These are phyloP conservation scores for Buteo buteo DNA, from an alignment of 2,113 vertebrate genomes.

Conservation along the genomic window DNA sequence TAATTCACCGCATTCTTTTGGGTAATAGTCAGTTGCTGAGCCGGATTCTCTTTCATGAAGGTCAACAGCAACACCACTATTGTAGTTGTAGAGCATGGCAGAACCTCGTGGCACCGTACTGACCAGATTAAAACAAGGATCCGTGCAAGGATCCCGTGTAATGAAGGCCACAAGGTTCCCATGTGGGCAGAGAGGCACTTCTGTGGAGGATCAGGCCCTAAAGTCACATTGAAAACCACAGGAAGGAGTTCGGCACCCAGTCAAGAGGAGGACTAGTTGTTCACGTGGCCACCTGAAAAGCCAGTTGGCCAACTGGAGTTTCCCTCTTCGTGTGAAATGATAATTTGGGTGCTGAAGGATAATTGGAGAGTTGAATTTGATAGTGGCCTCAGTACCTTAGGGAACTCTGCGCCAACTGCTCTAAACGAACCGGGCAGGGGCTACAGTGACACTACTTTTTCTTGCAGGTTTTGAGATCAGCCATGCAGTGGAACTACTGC, in stretches of 20 bases:
- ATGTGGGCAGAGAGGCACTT: not conserved
- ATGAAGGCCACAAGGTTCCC: not conserved
- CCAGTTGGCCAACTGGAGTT: not conserved
- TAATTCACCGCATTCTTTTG: not conserved
- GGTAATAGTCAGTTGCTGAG: not conserved
- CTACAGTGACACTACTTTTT: not conserved
- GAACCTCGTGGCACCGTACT: not conserved
- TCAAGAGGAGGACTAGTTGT: not conserved
- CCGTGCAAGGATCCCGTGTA: accelerated
- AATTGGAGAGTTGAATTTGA: not conserved
- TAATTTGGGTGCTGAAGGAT: not conserved
- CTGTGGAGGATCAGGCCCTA: not conserved
- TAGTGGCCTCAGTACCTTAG: not conserved
- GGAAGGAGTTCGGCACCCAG: not conserved
- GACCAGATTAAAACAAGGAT: not conserved
- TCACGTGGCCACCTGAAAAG: not conserved
- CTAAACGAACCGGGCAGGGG: accelerated
- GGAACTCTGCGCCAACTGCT: not conserved
- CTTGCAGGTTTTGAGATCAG: not conserved
- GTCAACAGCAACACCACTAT: not conserved
- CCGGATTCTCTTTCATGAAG: not conserved
- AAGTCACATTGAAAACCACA: not conserved
- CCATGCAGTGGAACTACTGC: not conserved
- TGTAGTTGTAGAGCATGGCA: not conserved
- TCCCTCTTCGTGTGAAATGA: not conserved